phyloP scores from a whole-genome alignment of 2,797 vertebrate genomes.

The Bradypus variegatus region DNA sequence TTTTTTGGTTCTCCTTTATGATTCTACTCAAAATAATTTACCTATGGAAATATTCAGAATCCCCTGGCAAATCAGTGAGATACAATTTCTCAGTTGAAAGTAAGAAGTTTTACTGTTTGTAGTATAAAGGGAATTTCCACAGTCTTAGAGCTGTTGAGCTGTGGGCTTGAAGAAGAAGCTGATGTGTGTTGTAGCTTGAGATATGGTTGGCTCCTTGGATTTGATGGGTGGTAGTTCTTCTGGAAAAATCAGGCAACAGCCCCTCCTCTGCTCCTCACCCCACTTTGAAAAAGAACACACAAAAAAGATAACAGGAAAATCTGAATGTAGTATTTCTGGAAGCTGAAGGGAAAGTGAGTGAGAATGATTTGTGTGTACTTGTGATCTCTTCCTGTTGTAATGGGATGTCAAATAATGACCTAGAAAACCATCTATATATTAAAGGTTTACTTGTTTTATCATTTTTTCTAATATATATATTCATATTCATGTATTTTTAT shows the following conservation, averaged over 20 bases:
- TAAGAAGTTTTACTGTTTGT: background rate
- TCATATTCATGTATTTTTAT: background rate
- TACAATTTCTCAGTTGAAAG: background rate
- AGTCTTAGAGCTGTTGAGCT: background rate
- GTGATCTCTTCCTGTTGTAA: background rate
- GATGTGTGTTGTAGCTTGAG: background rate
- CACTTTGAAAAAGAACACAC: background rate
- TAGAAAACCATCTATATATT: background rate
- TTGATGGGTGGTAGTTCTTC: background rate
- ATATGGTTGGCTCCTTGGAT: background rate
- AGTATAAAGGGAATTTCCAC: background rate
- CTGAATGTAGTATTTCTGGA: background rate
- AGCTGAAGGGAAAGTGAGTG: background rate
- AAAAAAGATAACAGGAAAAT: background rate
- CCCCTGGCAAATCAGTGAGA: background rate
- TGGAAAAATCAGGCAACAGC: background rate
- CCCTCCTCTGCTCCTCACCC: background rate
- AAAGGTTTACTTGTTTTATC: conserved; percentile 2
- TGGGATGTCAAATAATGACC: background rate
- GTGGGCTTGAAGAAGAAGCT: background rate
- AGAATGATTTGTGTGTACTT: background rate
- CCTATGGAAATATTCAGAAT: conserved; percentile 14
- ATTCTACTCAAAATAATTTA: conserved; percentile 18
- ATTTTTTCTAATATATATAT: background rate
- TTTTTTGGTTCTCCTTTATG: background rate